Percentiles rank a stretch among this genome's conserved stretches.
Evolutionary conservation across 2,113 vertebrate species (phyloP).

Genomic region (Pogonocichla stellata): DNA sequence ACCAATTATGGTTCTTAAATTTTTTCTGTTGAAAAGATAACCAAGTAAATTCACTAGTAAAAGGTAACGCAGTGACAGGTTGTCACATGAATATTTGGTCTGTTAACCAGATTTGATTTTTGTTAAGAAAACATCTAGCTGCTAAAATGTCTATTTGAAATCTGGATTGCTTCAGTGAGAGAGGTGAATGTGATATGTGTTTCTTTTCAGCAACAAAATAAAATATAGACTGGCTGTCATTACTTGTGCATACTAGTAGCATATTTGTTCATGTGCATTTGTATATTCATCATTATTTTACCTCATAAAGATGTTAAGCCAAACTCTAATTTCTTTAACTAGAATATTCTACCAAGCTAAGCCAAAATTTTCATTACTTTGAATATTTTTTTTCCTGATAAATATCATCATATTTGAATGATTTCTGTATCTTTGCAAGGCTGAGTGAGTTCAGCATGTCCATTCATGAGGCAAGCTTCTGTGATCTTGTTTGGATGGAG

Average conservation of each 20-base stretch:
- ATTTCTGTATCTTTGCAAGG: not conserved
- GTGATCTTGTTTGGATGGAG: not conserved
- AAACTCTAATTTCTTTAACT: not conserved
- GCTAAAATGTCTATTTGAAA: not conserved
- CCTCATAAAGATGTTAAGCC: not conserved
- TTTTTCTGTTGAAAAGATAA: not conserved
- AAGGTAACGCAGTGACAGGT: not conserved
- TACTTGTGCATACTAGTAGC: not conserved
- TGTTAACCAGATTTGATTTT: not conserved
- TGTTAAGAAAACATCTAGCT: not conserved
- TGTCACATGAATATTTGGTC: not conserved
- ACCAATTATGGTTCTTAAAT: not conserved
- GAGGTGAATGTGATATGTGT: not conserved
- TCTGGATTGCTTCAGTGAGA: not conserved
- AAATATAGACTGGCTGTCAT: not conserved
- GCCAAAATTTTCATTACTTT: not conserved
- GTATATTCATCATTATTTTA: not conserved
- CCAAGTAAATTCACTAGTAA: not conserved
- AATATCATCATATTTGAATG: not conserved
- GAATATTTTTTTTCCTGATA: not conserved
- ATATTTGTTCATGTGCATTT: not conserved
- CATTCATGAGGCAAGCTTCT: not conserved
- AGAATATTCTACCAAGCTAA: not conserved
- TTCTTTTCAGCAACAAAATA: not conserved
- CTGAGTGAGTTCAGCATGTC: not conserved